Evolutionary conservation across 2,888 invertebrate genomes (phyloP), one percentile per base, ranked within the genome.

Genomic region (Pilophorus perplexus): DNA sequence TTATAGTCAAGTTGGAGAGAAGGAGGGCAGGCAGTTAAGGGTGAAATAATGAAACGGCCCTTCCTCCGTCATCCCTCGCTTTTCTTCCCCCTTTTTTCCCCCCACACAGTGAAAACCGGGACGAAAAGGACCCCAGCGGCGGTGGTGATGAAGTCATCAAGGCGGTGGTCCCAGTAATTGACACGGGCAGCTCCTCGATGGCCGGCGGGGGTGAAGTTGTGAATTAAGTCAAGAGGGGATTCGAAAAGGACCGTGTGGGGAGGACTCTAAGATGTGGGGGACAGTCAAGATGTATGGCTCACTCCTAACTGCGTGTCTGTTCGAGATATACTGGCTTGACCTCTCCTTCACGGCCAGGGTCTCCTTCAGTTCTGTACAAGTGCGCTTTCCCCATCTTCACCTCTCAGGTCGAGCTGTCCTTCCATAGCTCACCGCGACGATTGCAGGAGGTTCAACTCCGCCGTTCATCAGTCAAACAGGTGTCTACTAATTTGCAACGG

Each of bases 261-360:
- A 14, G 12, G 55, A 20, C 37, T 38, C 37, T 55, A 55, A 55
- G 55, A 55, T 55, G 55, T 38, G 37, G 55, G 20, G 55, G 55
- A 55, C 55, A 55, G 55, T 55, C 55, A 55, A 55, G 55, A 55
- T 55, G 55, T 55, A 55, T 55, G 55, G 38, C 22, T 55, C 37
- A 20, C 18, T 38, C 38, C 55, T 38, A 55, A 55, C 37, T 55
- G 55, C 38, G 38, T 55, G 38, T 55, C 55, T 55, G 55, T 23
- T 55, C 8, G 38, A 55, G 55, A 55, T 55, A 55, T 55, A 55
- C 55, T 55, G 55, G 20, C 33, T 38, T 37, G 55, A 38, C 22
- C 55, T 38, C 55, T 55, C 55, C 55, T 38, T 8, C 38, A 28
- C 22, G 14, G 10, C 25, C 50, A 20, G 18, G 18, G 1, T 27